Conservation (phyloP, 2,797 vertebrate species). For the Hipposideros larvatus region DNA sequence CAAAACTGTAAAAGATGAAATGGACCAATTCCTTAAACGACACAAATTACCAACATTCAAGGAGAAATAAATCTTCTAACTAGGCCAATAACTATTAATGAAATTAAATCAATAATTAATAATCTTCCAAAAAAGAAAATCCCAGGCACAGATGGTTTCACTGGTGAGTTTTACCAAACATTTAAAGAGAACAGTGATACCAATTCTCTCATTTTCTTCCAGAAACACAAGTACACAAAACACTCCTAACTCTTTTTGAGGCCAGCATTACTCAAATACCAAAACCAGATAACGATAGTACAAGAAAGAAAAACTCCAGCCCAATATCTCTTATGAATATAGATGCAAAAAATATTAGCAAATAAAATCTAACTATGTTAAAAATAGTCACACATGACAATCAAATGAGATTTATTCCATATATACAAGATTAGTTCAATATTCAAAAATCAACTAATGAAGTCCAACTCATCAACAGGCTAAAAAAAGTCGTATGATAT, state of each 20-base stretch:
- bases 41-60: neutral
- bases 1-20: neutral
- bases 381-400: neutral
- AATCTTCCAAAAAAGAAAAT: neutral
- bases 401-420: neutral
- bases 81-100: neutral
- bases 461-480: neutral
- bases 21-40: neutral
- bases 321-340: neutral
- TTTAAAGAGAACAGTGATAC: neutral
- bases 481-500: neutral
- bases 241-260: neutral
- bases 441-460: neutral
- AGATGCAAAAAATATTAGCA: neutral
- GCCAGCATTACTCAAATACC: neutral
- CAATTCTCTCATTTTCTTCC: neutral
- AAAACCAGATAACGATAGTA: conserved; percentile 15
- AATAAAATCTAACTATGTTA: neutral
- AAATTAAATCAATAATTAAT: conserved; percentile 18
- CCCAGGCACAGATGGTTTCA: neutral
- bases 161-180: neutral
- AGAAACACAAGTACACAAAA: neutral
- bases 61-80: neutral
- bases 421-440: neutral
- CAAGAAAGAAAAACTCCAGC: neutral